Evolutionary conservation across 2,797 vertebrate species (phyloP), one percentile per base, ranked within the genome.

Genomic region (Meda fulgida): DNA sequence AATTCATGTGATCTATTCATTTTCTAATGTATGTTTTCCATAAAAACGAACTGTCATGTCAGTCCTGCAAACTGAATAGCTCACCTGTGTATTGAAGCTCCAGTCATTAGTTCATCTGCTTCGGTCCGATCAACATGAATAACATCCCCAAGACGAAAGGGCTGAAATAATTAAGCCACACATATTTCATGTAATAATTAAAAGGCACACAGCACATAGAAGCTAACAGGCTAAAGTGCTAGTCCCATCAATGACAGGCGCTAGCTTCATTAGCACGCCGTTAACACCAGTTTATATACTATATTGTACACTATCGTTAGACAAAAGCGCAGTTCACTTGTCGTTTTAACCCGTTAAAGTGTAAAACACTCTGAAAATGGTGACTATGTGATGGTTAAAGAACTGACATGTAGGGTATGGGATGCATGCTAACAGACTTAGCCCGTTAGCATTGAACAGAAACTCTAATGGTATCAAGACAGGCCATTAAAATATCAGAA

Each of bases 61-160:
- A 77, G 46, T 21, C 6, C 21, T 83, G 72, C 72, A 69, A 84
- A 19, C 23, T 36, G 40, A 4, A 63, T 43, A 78, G 34, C 83
- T 72, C 76, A 84, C 83, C 83, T 72, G 83, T 34, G 18, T 46
- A 29, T n/a, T 21, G 76, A 84, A 63, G 66, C 76, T 79, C 83
- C 76, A 51, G 83, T 84, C 83, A 84, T 84, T 69, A 71, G 83
- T 79, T 78, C 76, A 72, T 72, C 26, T 72, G 40, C 67, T 70
- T 65, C 38, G 58, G 21, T 79, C 67, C 29, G 63, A 34, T 38
- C 69, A 63, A 63, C 53, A 79, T 8, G 7, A 69, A 69, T 40
- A 21, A 55, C 36, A 53, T 67, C 58, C 58, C 21, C 23, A 53
- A 21, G 7, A 40, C 80, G n/a, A 73, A 82, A 34, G 26, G 19